Evolutionary conservation across 1,140 invertebrate genomes (phyloP).

Genomic region (Chironomus tepperi): DNA sequence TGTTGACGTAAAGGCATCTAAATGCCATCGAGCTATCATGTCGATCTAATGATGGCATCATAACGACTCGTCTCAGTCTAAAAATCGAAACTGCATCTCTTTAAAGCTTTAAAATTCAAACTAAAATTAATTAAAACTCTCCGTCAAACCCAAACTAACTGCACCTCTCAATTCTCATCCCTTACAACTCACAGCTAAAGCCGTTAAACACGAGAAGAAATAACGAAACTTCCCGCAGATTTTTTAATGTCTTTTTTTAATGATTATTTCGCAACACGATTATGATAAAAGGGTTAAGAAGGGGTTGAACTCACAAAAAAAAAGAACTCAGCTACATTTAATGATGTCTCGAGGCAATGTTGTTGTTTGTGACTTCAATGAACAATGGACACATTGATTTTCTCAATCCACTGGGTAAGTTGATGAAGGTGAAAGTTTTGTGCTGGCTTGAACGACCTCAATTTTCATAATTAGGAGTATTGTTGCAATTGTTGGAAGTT

Average conservation of each 20-base stretch:
- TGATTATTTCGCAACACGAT: no score
- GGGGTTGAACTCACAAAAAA: neutral
- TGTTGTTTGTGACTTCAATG: neutral
- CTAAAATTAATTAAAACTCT: no score
- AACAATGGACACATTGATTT: slow-evolving; percentile 10
- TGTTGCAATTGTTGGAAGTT: neutral
- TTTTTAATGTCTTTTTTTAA: slow-evolving; percentile 6
- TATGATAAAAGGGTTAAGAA: neutral
- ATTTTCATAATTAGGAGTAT: neutral
- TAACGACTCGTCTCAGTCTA: no score
- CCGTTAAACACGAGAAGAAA: neutral
- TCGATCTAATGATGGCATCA: no score
- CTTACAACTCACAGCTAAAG: no score
- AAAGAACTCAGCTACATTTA: neutral
- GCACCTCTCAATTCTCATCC: no score
- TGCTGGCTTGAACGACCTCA: neutral
- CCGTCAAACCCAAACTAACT: no score
- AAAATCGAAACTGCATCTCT: no score
- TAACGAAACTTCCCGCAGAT: neutral
- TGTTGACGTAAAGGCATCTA: no score
- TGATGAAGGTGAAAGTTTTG: neutral
- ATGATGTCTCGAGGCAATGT: slow-evolving; percentile 11
- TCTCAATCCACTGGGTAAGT: neutral
- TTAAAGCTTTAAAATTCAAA: no score
- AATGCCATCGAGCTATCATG: no score